Conservation (phyloP, 2,888 invertebrate species). For the Theristus sp. region DNA sequence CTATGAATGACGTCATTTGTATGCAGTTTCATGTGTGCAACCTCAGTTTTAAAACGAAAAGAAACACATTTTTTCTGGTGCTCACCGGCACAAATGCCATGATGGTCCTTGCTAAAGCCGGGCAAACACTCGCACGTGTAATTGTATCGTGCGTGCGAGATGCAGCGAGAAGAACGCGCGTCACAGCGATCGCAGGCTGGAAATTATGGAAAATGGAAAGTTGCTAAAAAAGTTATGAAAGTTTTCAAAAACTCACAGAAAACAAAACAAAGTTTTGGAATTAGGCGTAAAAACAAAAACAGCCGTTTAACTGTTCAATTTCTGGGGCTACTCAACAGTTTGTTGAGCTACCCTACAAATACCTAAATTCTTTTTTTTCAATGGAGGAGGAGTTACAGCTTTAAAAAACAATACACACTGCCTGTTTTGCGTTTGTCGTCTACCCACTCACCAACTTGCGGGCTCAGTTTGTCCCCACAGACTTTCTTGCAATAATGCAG, state of each 20-base stretch:
- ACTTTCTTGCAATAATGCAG: constrained; percentile 21
- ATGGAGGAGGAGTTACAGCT: neutral
- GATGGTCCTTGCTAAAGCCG: constrained; percentile 16
- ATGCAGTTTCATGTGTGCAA: no score
- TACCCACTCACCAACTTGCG: constrained; percentile 15
- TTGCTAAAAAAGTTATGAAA: no score
- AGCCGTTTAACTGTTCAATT: no score
- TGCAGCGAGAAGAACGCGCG: constrained; percentile 18
- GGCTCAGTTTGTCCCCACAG: constrained; percentile 19
- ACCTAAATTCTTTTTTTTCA: neutral
- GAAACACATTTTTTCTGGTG: no score
- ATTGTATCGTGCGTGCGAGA: constrained; percentile 19
- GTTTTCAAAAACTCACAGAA: no score
- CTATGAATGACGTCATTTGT: no score
- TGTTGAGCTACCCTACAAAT: no score
- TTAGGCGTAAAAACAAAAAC: no score
- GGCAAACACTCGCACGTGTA: constrained; percentile 21
- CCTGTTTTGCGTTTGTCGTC: neutral
- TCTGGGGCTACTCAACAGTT: no score
- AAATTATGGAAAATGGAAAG: no score
- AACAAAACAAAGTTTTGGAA: no score
- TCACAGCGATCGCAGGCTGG: constrained; percentile 20
- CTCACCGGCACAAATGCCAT: constrained; percentile 19
- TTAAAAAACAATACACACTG: neutral
- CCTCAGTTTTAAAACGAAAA: no score